A percentile compares a stretch with the other conserved stretches of the same genome.
These are phyloP conservation scores for Leucozona laternaria DNA, from an alignment of 2,888 invertebrate genomes.

Conservation along the genomic window DNA sequence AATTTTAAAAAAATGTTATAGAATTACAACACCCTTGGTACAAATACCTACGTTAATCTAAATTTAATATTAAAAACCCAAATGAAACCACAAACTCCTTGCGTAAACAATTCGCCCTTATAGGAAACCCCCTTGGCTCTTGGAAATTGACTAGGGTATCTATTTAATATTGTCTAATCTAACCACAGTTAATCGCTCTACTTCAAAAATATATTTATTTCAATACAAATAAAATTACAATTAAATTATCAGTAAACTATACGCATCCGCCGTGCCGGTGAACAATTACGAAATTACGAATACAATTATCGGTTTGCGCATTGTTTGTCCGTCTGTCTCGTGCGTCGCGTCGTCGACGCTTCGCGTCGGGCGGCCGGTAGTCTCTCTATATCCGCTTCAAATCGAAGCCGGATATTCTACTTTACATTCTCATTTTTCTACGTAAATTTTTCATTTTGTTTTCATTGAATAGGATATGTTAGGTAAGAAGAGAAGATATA, in stretches of 20 bases:
- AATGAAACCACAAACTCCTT: no score
- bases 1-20: no score
- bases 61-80: no score
- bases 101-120: no score
- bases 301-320: slow-evolving; percentile 62
- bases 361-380: slow-evolving; percentile 16
- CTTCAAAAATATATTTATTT: slow-evolving; percentile 19
- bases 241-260: slow-evolving; percentile 68
- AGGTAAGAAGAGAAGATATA: not conserved
- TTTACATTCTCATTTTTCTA: slow-evolving; percentile 80
- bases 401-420: slow-evolving; percentile 80
- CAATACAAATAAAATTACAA: slow-evolving; percentile 55
- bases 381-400: slow-evolving; percentile 69
- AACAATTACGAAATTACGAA: slow-evolving; percentile 65
- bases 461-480: slow-evolving; percentile 27
- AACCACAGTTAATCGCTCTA: slow-evolving; percentile 51
- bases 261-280: slow-evolving; percentile 56
- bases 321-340: slow-evolving; percentile 31
- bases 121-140: no score
- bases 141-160: no score
- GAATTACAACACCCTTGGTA: no score
- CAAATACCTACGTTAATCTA: no score
- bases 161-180: no score
- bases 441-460: slow-evolving; percentile 62
- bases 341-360: not conserved